Conservation (phyloP, 1,140 invertebrate species). For the Acyrthosiphon pisum region DNA sequence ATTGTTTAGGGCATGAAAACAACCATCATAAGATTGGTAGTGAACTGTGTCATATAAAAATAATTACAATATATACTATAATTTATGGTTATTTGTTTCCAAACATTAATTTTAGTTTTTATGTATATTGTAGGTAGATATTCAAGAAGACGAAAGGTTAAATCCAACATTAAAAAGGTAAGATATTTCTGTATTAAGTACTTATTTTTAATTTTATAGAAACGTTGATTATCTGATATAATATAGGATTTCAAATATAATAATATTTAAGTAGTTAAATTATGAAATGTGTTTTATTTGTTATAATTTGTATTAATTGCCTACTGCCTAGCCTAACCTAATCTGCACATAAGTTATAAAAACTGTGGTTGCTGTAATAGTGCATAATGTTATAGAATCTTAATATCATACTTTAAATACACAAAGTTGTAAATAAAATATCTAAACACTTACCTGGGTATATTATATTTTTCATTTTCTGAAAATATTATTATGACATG, state of each 20-base stretch:
- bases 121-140: neutral
- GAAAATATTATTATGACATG: neutral
- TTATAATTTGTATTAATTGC: neutral
- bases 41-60: neutral
- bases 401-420: neutral
- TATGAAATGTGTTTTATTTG: neutral
- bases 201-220: neutral
- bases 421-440: no score
- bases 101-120: neutral
- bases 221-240: conserved; percentile 41
- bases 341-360: neutral
- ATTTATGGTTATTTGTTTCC: neutral
- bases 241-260: neutral
- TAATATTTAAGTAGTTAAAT: neutral
- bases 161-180: conserved; percentile 7
- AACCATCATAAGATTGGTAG: neutral
- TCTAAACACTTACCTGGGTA: neutral
- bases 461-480: neutral
- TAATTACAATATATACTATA: no score
- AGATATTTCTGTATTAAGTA: neutral
- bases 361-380: neutral
- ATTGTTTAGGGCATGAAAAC: neutral
- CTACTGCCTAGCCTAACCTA: neutral
- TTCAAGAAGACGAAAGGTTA: neutral
- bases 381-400: neutral